phyloP scores from a whole-genome alignment of 2,113 vertebrate species.

The Xyliphius kryptos region DNA sequence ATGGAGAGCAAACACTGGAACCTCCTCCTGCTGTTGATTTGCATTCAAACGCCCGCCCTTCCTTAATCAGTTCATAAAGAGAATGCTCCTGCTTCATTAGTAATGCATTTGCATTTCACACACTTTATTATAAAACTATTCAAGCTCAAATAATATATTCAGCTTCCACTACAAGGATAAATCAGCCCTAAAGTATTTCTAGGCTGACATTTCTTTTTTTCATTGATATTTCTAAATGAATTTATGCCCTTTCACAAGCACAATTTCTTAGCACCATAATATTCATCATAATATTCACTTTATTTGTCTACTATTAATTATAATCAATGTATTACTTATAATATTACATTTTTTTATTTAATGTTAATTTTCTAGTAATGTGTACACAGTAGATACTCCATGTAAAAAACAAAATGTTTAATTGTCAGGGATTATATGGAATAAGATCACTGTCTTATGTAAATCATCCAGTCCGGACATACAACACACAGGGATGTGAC shows the following conservation, averaged over 20 bases:
- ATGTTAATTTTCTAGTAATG: not conserved
- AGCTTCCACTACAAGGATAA: no score
- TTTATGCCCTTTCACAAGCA: slow-evolving; percentile 16
- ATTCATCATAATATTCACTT: no score
- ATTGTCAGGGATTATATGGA: no score
- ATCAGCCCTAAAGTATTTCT: slow-evolving; percentile 2
- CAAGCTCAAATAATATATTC: slow-evolving; percentile 59
- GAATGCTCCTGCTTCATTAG: slow-evolving; percentile 68
- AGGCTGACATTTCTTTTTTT: slow-evolving; percentile 21
- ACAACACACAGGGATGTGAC: no score
- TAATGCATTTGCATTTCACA: slow-evolving; percentile 58
- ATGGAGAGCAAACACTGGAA: slow-evolving; percentile 50
- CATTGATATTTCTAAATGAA: no score
- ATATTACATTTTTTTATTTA: no score
- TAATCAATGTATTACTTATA: no score
- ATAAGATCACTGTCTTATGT: no score
- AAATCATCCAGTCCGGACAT: no score
- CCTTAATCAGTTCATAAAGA: slow-evolving; percentile 69
- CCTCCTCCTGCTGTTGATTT: slow-evolving; percentile 66
- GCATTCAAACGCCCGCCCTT: slow-evolving; percentile 56
- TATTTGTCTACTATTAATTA: slow-evolving; percentile 2
- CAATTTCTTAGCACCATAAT: not conserved
- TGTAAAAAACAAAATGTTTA: no score
- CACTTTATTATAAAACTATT: slow-evolving; percentile 51
- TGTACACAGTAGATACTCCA: not conserved